Percentiles rank a stretch among this genome's conserved stretches.
Conservation (phyloP, 2,113 vertebrate genomes). For the Tachuris rubrigastra region DNA sequence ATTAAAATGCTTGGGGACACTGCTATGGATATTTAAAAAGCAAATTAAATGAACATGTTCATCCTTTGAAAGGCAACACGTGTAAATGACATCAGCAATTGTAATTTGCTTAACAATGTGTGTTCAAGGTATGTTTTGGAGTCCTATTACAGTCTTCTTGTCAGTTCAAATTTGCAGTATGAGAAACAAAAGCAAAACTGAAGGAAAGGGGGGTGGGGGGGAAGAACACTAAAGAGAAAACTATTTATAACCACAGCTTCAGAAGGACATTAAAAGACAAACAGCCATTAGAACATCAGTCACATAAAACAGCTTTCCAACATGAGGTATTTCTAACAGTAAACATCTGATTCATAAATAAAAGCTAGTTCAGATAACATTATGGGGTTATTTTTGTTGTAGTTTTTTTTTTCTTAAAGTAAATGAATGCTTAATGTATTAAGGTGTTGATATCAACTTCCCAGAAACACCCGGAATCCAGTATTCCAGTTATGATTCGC, state of each 20-base stretch:
- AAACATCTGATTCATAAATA: background rate
- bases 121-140: conserved; percentile 50
- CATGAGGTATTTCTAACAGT: background rate
- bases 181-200: conserved; percentile 37
- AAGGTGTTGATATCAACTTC: background rate
- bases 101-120: conserved; percentile 66
- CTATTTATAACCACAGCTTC: background rate
- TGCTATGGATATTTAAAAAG: conserved; percentile 62
- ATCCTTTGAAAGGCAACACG: conserved; percentile 68
- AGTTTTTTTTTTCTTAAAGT: background rate
- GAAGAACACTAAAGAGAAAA: background rate
- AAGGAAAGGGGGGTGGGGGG: background rate
- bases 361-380: background rate
- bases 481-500: background rate
- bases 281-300: background rate
- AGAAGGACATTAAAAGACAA: background rate
- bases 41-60: conserved; percentile 67
- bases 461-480: background rate
- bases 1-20: conserved; percentile 67
- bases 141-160: conserved; percentile 57
- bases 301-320: background rate
- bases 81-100: conserved; percentile 63
- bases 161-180: conserved; percentile 50
- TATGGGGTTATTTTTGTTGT: background rate
- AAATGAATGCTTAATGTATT: background rate